Conservation (phyloP, 2,797 vertebrate species). For the Trachurus trachurus region DNA sequence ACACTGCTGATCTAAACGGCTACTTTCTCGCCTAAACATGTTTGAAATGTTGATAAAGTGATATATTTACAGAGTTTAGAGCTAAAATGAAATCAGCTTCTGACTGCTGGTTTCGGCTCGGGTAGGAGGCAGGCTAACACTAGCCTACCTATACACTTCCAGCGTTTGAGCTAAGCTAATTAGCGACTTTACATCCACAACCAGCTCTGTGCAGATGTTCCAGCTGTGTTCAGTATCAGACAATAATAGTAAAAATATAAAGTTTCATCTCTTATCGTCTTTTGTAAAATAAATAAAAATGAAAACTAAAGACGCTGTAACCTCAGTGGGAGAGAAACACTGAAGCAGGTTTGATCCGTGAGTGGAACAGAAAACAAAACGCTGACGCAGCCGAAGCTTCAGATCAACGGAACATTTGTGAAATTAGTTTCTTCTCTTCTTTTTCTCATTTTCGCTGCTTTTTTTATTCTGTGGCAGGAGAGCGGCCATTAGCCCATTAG, state of each 20-base stretch:
- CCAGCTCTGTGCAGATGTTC: too few relatives aligned
- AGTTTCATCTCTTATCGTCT: conserved; percentile 26
- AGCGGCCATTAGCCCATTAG: conserved; percentile 78
- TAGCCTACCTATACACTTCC: too few relatives aligned
- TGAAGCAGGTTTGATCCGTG: conserved; percentile 39
- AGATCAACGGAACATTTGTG: conserved; percentile 67
- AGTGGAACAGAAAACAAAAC: conserved; percentile 51
- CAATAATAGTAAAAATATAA: conserved; percentile 1
- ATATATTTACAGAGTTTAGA: too few relatives aligned
- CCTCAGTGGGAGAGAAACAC: conserved; percentile 39
- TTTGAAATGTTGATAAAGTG: too few relatives aligned
- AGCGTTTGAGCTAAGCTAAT: too few relatives aligned
- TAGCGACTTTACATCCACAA: too few relatives aligned
- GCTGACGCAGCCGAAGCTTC: conserved; percentile 64
- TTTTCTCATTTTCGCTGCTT: conserved; percentile 41
- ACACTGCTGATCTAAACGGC: too few relatives aligned
- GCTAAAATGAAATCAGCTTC: too few relatives aligned
- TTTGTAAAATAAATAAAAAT: too few relatives aligned
- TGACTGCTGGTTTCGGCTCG: too few relatives aligned
- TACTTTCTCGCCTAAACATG: too few relatives aligned
- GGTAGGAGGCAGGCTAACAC: too few relatives aligned
- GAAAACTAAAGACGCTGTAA: conserved; percentile 17
- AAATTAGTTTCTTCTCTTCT: conserved; percentile 34
- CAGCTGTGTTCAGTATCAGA: not conserved
- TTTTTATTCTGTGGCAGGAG: conserved; percentile 52